Evolutionary conservation across 2,113 vertebrate species (phyloP).

Genomic region (Murina feae): DNA sequence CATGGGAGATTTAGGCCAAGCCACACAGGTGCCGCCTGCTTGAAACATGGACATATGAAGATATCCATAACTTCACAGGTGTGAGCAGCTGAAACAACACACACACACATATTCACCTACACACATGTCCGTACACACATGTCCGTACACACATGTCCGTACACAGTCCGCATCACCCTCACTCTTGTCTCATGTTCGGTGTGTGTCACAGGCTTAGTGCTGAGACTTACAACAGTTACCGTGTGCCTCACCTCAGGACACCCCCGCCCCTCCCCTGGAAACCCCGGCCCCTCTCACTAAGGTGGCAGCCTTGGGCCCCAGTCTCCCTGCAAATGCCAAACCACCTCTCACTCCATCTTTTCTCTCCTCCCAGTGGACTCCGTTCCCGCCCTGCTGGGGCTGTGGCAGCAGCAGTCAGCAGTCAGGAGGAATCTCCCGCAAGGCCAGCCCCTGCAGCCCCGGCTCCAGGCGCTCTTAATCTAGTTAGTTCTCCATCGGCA

Average conservation of each 20-base stretch:
- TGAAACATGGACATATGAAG: not conserved
- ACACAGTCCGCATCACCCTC: not conserved
- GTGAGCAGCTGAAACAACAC: not conserved
- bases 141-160: accelerated
- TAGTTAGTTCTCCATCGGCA: slow-evolving; percentile 75
- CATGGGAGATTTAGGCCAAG: not conserved
- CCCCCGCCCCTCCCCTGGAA: slow-evolving; percentile 67
- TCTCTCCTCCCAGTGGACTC: slow-evolving; percentile 77
- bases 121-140: too few species aligned
- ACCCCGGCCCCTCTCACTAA: slow-evolving; percentile 58
- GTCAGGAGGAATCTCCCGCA: slow-evolving; percentile 62
- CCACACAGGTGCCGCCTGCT: not conserved
- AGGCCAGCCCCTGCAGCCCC: slow-evolving; percentile 32
- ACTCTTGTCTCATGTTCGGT: not conserved
- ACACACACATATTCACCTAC: too few species aligned
- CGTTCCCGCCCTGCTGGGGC: slow-evolving; percentile 74
- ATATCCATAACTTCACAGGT: not conserved
- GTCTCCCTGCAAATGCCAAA: slow-evolving; percentile 82
- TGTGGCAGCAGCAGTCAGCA: slow-evolving; percentile 66
- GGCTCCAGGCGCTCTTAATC: slow-evolving; percentile 72
- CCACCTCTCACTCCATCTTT: slow-evolving; percentile 67
- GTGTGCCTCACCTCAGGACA: slow-evolving; percentile 31
- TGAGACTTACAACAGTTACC: slow-evolving; percentile 60
- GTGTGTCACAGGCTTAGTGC: not conserved
- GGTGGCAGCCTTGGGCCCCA: slow-evolving; percentile 74